Conservation (phyloP, 2,113 vertebrate species). For the Melierax canorus region DNA sequence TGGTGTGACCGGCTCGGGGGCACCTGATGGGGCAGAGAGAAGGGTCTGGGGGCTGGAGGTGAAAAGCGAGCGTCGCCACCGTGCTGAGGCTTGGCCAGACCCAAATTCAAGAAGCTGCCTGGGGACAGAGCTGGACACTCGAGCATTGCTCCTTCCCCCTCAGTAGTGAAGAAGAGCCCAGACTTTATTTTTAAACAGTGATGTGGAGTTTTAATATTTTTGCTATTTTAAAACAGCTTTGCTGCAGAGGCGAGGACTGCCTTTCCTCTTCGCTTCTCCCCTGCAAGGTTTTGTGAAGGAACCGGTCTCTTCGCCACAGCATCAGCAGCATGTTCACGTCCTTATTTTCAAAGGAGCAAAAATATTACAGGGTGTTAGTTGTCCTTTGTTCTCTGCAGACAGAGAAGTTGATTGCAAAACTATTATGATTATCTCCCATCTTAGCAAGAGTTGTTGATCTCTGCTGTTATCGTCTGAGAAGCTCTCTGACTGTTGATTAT, state of each 20-base stretch:
- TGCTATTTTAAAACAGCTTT: background rate
- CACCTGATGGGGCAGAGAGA: background rate
- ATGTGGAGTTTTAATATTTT: background rate
- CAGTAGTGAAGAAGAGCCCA: background rate
- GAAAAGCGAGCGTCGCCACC: background rate
- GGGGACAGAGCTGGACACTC: background rate
- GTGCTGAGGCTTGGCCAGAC: background rate
- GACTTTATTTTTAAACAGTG: background rate
- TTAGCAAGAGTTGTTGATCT: background rate
- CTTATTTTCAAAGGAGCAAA: background rate
- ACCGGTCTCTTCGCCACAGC: background rate
- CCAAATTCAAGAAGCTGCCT: background rate
- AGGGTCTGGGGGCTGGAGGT: background rate
- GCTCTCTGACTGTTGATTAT: background rate
- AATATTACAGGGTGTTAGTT: background rate
- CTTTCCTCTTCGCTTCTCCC: background rate
- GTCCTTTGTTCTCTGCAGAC: background rate
- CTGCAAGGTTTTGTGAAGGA: background rate
- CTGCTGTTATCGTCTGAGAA: background rate
- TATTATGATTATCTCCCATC: background rate
- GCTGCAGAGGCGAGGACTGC: background rate
- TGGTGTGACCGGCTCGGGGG: background rate
- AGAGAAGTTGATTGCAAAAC: background rate
- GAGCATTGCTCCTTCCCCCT: background rate
- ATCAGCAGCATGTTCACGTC: background rate